A percentile compares a stretch with the other conserved stretches of the same genome.
phyloP scores from a whole-genome alignment of 2,888 invertebrate genomes.

The Athalia rosae region DNA sequence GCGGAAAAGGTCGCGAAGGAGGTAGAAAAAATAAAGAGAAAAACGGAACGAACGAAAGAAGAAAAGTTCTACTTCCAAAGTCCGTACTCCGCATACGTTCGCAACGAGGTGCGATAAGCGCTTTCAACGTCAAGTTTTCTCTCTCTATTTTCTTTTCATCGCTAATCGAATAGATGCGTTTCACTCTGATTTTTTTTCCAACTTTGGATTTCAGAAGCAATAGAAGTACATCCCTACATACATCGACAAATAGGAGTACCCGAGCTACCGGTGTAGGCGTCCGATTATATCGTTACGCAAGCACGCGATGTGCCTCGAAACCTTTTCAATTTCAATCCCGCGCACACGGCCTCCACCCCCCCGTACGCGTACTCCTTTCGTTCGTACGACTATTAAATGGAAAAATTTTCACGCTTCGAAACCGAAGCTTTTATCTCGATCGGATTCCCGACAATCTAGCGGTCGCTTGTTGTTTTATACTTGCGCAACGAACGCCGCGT shows the following conservation, averaged over 20 bases:
- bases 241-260: background rate
- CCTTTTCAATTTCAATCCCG: conserved; percentile 38
- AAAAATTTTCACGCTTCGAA: conserved; percentile 27
- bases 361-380: background rate
- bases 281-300: background rate
- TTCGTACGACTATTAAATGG: background rate
- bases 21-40: conserved; percentile 9
- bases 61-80: conserved; percentile 5
- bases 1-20: conserved; percentile 24
- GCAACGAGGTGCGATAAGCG: background rate
- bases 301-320: conserved; percentile 33
- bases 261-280: background rate
- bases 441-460: conserved; percentile 2
- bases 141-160: background rate
- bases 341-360: background rate
- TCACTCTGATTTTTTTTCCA: background rate
- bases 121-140: background rate
- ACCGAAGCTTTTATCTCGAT: conserved; percentile 35
- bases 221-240: background rate
- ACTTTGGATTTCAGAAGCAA: background rate
- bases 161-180: no score
- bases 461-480: conserved; percentile 6
- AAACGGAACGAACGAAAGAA: conserved; percentile 2
- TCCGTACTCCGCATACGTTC: background rate
- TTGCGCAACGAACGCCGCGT: conserved; percentile 24